Percentiles rank a stretch among this genome's conserved stretches.
phyloP scores from a whole-genome alignment of 1,140 invertebrate genomes.

The Diorhabda sublineata region DNA sequence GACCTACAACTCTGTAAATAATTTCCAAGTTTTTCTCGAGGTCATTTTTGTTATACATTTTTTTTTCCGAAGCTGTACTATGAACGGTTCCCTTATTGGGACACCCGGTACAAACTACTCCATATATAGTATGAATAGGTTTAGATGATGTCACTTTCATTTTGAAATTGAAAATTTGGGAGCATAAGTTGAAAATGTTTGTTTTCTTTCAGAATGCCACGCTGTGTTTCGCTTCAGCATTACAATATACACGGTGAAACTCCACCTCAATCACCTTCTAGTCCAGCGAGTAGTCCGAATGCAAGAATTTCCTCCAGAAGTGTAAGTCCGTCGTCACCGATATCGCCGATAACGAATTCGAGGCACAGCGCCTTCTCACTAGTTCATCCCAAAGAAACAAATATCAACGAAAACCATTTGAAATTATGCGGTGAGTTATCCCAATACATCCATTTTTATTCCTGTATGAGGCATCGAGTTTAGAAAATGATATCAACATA shows the following conservation, averaged over 20 bases:
- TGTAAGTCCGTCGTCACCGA: constrained; percentile 43
- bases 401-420: constrained; percentile 32
- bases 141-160: too few species aligned
- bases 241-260: constrained; percentile 28
- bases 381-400: constrained; percentile 44
- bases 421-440: constrained; percentile 18
- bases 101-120: too few species aligned
- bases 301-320: constrained; percentile 40
- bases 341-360: constrained; percentile 30
- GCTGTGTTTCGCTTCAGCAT: constrained; percentile 36
- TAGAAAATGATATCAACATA: too few species aligned
- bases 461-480: too few species aligned
- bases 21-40: too few species aligned
- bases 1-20: too few species aligned
- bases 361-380: constrained; percentile 46
- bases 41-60: too few species aligned
- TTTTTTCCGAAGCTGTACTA: too few species aligned
- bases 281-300: constrained; percentile 37
- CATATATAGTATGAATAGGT: too few species aligned
- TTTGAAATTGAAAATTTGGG: background rate
- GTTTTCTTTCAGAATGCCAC: constrained; percentile 43
- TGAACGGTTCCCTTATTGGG: too few species aligned
- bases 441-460: too few species aligned
- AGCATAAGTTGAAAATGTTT: constrained; percentile 11
- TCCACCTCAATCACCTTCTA: constrained; percentile 34